phyloP scores from a whole-genome alignment of 2,888 invertebrate genomes.

The Altica lythri region DNA sequence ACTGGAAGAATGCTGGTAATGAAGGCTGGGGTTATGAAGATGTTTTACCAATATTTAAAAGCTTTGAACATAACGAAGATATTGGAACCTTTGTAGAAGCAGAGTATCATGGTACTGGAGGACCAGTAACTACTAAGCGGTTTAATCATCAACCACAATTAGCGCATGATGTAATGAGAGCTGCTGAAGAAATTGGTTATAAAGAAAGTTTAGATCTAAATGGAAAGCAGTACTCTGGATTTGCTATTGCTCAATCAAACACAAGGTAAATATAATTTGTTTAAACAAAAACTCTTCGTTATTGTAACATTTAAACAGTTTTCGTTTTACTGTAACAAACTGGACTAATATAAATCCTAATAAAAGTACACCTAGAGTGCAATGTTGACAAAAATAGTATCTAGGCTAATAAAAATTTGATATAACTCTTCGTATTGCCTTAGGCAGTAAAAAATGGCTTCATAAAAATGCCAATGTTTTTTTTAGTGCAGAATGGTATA shows the following conservation, averaged over 20 bases:
- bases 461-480: not conserved
- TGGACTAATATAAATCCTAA: too few species aligned
- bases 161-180: conserved; percentile 66
- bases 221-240: conserved; percentile 66
- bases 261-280: too few species aligned
- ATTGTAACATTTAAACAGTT: too few species aligned
- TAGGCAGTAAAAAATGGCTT: conserved; percentile 1
- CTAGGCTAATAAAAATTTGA: conserved; percentile 6
- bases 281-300: too few species aligned
- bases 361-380: not conserved
- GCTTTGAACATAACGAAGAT: conserved; percentile 70
- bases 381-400: conserved; percentile 1
- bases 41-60: conserved; percentile 73
- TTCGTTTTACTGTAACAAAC: too few species aligned
- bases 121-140: conserved; percentile 66
- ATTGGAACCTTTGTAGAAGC: conserved; percentile 64
- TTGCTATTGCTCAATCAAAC: conserved; percentile 68
- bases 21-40: conserved; percentile 80
- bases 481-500: not conserved
- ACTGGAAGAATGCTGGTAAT: conserved; percentile 75
- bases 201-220: conserved; percentile 68
- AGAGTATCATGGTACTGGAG: conserved; percentile 65
- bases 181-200: conserved; percentile 66
- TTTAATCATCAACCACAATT: conserved; percentile 68
- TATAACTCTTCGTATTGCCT: conserved; percentile 5